Evolutionary conservation across 2,797 vertebrate genomes (phyloP).

Genomic region (Coregonus suidteri): DNA sequence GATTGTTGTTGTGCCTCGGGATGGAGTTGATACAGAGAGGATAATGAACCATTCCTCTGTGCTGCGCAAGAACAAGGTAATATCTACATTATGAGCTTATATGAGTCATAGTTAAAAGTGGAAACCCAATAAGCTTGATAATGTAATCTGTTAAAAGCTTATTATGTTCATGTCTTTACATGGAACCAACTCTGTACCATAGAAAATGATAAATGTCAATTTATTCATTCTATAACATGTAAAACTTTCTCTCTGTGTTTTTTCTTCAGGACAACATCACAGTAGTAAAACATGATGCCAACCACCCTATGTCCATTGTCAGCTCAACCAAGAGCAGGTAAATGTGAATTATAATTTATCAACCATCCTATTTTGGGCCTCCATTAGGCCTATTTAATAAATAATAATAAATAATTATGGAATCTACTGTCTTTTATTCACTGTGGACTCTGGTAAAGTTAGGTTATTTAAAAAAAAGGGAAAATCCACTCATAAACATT

Average conservation of each 20-base stretch:
- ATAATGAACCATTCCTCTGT: conserved; percentile 97
- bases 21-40: conserved; percentile 88
- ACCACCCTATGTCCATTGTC: conserved; percentile 93
- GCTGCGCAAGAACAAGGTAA: conserved; percentile 94
- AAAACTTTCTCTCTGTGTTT: conserved; percentile 9
- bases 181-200: not conserved
- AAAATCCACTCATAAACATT: too few relatives aligned
- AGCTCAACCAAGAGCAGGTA: conserved; percentile 99
- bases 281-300: conserved; percentile 87
- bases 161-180: not conserved
- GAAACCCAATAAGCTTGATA: too few relatives aligned
- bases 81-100: conserved; percentile 11
- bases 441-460: too few relatives aligned
- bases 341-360: not conserved
- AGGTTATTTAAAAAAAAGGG: too few relatives aligned
- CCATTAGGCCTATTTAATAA: not conserved
- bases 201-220: not conserved
- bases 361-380: not conserved
- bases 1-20: conserved; percentile 95
- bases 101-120: not conserved
- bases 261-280: conserved; percentile 88
- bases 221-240: not conserved
- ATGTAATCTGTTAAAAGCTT: not conserved
- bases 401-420: too few relatives aligned
- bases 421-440: too few relatives aligned